Evolutionary conservation across 2,113 vertebrate species (phyloP).

Genomic region (Hystrix brachyura): DNA sequence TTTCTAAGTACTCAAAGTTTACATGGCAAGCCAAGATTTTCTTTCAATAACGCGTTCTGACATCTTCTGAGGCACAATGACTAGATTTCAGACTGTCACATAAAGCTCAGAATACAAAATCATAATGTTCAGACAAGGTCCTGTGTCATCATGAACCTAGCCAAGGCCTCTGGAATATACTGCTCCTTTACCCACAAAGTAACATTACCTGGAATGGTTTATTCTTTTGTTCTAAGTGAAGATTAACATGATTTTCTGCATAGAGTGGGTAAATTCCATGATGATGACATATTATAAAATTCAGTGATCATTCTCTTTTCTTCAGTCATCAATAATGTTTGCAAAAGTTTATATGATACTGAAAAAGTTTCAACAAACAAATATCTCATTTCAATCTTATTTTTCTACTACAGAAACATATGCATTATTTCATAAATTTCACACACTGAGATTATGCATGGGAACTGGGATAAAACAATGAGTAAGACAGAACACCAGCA

Average conservation of each 20-base stretch:
- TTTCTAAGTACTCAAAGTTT: neutral
- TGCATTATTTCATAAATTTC: neutral
- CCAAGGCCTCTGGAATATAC: slow-evolving; percentile 50
- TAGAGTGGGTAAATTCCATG: neutral
- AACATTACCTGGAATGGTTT: slow-evolving; percentile 65
- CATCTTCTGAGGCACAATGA: slow-evolving; percentile 59
- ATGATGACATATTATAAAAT: neutral
- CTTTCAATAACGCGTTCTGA: neutral
- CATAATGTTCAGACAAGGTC: slow-evolving; percentile 79
- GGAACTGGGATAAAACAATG: neutral
- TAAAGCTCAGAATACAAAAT: slow-evolving; percentile 70
- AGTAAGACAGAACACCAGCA: neutral
- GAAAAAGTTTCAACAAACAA: neutral
- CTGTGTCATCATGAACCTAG: slow-evolving; percentile 77
- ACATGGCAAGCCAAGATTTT: neutral
- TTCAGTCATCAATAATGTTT: neutral
- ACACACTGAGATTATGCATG: neutral
- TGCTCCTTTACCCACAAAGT: neutral
- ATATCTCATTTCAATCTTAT: neutral
- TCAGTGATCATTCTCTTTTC: neutral
- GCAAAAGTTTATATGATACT: neutral
- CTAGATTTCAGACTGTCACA: slow-evolving; percentile 73
- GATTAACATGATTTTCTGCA: neutral
- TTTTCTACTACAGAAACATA: neutral
- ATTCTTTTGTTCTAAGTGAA: neutral